Evolutionary conservation across 2,888 invertebrate species (phyloP).

Genomic region (Cistogaster globosa): DNA sequence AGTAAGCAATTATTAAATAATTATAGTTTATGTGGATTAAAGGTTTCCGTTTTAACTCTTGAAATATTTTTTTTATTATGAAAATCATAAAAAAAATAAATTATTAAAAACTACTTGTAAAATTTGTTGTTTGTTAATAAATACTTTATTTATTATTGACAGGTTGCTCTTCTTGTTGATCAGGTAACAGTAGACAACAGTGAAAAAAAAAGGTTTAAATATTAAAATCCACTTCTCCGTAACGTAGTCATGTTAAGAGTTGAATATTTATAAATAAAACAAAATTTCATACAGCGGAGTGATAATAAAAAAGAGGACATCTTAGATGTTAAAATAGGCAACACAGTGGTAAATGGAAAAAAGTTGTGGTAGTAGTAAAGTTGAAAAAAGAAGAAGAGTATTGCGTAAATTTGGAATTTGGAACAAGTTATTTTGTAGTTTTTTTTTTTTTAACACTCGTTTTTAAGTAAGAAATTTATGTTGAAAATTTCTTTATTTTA

Average conservation of each 20-base stretch:
- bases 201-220: neutral
- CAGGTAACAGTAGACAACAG: too few relatives aligned
- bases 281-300: constrained; percentile 10
- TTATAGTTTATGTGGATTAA: too few relatives aligned
- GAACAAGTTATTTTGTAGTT: constrained; percentile 46
- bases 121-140: neutral
- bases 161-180: neutral
- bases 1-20: too few relatives aligned
- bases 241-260: too few relatives aligned
- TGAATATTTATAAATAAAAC: neutral
- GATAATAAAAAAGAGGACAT: constrained; percentile 21
- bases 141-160: neutral
- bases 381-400: constrained; percentile 45
- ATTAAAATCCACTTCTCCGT: neutral
- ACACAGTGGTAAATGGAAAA: constrained; percentile 3
- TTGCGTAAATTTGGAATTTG: constrained; percentile 66
- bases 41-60: neutral
- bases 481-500: neutral
- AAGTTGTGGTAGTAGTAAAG: constrained; percentile 15
- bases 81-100: neutral
- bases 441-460: neutral
- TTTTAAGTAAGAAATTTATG: constrained; percentile 5
- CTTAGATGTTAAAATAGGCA: constrained; percentile 21
- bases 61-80: neutral
- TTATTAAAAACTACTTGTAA: neutral